A percentile compares a stretch with the other conserved stretches of the same genome.
phyloP scores from a whole-genome alignment of 92 coral and sea anemone species.

The Actinostola sp. region DNA sequence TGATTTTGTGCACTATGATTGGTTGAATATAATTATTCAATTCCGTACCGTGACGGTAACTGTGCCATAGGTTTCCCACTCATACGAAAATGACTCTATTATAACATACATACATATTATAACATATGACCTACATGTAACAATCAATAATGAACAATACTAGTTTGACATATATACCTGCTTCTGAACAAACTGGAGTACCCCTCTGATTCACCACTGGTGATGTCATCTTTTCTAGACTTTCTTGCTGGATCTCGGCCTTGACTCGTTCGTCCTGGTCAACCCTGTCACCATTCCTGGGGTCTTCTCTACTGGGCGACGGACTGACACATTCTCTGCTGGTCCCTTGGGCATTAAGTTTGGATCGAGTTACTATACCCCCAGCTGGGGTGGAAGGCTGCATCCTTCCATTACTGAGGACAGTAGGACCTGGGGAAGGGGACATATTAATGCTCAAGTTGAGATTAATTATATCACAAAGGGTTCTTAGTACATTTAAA shows the following conservation, averaged over 20 bases:
- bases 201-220: slow-evolving; percentile 7
- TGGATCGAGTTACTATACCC: slow-evolving; percentile 45
- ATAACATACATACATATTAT: too few species aligned
- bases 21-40: too few species aligned
- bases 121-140: too few species aligned
- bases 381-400: slow-evolving; percentile 2
- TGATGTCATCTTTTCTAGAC: not conserved
- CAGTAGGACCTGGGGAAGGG: slow-evolving; percentile 8
- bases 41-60: too few species aligned
- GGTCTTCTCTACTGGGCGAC: not conserved
- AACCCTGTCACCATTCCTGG: not conserved
- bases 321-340: not conserved
- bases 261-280: not conserved
- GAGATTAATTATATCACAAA: too few species aligned
- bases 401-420: slow-evolving; percentile 17
- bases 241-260: not conserved
- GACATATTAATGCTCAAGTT: too few species aligned
- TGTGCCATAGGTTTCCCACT: too few species aligned
- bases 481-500: too few species aligned
- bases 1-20: too few species aligned
- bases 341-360: slow-evolving; percentile 14
- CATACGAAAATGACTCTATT: too few species aligned
- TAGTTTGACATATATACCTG: slow-evolving; percentile 12
- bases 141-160: not conserved
- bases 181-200: slow-evolving; percentile 20